Conservation (phyloP, 2,888 invertebrate species). For the Augochlorella aurata region DNA sequence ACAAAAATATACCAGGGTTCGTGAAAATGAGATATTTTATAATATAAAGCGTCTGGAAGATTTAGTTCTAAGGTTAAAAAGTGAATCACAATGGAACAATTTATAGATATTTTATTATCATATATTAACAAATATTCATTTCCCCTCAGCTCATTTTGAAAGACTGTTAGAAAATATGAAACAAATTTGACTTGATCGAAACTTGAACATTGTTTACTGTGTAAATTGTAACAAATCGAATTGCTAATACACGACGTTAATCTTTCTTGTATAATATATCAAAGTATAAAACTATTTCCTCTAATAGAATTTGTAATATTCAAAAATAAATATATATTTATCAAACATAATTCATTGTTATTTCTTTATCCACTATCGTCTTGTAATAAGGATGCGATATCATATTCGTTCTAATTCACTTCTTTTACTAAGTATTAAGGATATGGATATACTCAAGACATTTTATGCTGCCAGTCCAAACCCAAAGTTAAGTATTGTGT, state of each 20-base stretch:
- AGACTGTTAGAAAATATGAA: slow-evolving; percentile 48
- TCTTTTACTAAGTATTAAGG: slow-evolving; percentile 23
- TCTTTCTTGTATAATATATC: slow-evolving; percentile 8
- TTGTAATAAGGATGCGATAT: slow-evolving; percentile 13
- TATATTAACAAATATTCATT: slow-evolving; percentile 50
- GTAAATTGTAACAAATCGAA: slow-evolving; percentile 1
- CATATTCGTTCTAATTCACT: slow-evolving; percentile 25
- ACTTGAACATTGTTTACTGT: neutral
- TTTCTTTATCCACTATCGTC: slow-evolving; percentile 4
- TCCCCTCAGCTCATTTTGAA: slow-evolving; percentile 28
- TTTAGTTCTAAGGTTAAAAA: slow-evolving; percentile 26
- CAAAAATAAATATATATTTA: slow-evolving; percentile 48
- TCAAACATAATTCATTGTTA: slow-evolving; percentile 17
- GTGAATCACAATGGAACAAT: slow-evolving; percentile 35
- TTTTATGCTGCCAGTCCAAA: slow-evolving; percentile 50
- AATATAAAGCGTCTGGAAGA: neutral
- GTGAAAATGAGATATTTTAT: neutral
- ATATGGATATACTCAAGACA: slow-evolving; percentile 32
- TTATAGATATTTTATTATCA: slow-evolving; percentile 65
- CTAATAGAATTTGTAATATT: slow-evolving; percentile 40
- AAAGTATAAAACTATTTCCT: slow-evolving; percentile 5
- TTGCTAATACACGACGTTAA: neutral
- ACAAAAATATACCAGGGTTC: slow-evolving; percentile 19
- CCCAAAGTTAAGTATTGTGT: slow-evolving; percentile 58
- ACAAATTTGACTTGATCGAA: slow-evolving; percentile 22